Percentiles rank a stretch among this genome's conserved stretches.
phyloP scores from a whole-genome alignment of 2,888 invertebrate genomes.

The Cantharis rustica region DNA sequence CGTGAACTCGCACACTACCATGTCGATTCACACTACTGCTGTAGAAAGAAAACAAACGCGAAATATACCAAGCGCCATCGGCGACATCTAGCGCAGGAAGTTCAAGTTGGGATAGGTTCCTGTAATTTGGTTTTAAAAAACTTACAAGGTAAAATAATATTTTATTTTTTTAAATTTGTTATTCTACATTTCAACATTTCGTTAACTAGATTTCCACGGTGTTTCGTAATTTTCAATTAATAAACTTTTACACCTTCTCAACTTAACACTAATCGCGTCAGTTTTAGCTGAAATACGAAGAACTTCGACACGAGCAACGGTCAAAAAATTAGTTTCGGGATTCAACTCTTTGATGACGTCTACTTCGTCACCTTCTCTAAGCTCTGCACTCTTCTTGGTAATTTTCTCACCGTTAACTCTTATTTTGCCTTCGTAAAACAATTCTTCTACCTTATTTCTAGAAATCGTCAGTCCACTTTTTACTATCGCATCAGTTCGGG shows the following conservation, averaged over 20 bases:
- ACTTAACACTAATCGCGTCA: slow-evolving; percentile 64
- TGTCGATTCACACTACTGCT: slow-evolving; percentile 42
- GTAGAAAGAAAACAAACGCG: slow-evolving; percentile 43
- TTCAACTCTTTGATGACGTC: slow-evolving; percentile 75
- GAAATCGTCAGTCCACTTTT: slow-evolving; percentile 73
- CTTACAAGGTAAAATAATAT: neutral
- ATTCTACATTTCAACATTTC: neutral
- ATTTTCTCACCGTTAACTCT: slow-evolving; percentile 79
- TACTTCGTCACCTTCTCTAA: slow-evolving; percentile 73
- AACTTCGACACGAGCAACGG: slow-evolving; percentile 72
- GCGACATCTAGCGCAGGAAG: neutral
- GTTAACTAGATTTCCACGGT: slow-evolving; percentile 52
- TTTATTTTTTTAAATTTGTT: neutral
- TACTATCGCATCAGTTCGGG: slow-evolving; percentile 72
- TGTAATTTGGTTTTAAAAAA: neutral
- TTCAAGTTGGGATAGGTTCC: neutral
- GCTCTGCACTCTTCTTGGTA: slow-evolving; percentile 73
- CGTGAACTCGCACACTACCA: slow-evolving; percentile 19
- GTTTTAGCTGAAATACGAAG: slow-evolving; percentile 60
- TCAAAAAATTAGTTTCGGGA: slow-evolving; percentile 69
- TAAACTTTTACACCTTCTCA: slow-evolving; percentile 71
- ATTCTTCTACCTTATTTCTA: slow-evolving; percentile 78
- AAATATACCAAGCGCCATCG: slow-evolving; percentile 1
- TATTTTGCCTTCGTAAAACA: slow-evolving; percentile 81
- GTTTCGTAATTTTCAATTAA: slow-evolving; percentile 75